Evolutionary conservation across 2,113 vertebrate genomes (phyloP).

Genomic region (Ptyas mucosa): DNA sequence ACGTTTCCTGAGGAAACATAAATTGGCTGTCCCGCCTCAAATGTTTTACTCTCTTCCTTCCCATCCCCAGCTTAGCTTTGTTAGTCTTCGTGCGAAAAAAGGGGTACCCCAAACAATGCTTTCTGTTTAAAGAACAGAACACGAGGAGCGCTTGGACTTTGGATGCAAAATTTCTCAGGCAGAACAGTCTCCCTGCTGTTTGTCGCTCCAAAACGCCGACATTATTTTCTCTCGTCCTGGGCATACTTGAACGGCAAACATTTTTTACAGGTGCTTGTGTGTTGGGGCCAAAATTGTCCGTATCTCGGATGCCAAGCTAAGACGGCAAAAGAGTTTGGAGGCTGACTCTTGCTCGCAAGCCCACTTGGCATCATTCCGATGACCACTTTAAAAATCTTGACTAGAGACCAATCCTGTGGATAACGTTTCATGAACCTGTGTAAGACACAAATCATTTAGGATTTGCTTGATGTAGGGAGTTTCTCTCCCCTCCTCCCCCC

Average conservation of each 20-base stretch:
- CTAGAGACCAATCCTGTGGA: constrained; percentile 20
- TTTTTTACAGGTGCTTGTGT: background rate
- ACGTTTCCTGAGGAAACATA: background rate
- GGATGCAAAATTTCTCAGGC: background rate
- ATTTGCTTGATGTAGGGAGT: background rate
- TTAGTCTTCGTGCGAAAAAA: background rate
- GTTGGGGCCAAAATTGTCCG: constrained; percentile 21
- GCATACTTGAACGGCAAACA: constrained; percentile 22
- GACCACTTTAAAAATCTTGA: background rate
- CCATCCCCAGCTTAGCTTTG: background rate
- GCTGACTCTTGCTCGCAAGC: background rate
- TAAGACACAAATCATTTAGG: background rate
- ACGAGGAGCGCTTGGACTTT: background rate
- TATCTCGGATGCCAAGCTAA: constrained; percentile 14
- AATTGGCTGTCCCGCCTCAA: background rate
- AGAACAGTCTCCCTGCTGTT: background rate
- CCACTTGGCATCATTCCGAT: background rate
- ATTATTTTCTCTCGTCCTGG: background rate
- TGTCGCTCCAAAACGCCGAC: background rate
- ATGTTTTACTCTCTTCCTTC: background rate
- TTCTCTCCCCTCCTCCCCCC: background rate
- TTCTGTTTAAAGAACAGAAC: background rate
- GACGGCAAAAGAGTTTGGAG: background rate
- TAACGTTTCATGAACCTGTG: background rate
- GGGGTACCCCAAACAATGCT: background rate